Base-by-base conservation (phyloP, 2,113 vertebrate genomes). In the Vombatus ursinus region DNA sequence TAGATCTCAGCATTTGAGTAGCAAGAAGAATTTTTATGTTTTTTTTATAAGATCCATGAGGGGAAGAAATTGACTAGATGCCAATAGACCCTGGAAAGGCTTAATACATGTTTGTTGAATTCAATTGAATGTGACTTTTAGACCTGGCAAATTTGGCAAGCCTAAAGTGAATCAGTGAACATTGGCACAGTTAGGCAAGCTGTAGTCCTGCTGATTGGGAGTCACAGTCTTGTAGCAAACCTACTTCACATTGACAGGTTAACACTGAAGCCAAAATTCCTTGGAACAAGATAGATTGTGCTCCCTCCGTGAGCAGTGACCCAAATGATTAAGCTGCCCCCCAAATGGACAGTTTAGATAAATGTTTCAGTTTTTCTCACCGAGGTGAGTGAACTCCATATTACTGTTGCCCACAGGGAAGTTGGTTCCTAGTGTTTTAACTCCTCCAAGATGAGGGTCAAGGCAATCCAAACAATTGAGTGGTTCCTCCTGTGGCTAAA, bases 311-410 rank as follows among this genome's bases (percentile, higher is more conserved):
- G 68, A 84, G 68, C 68, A 84, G 68, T 84, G 68, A 84, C 68
- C 68, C 68, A 84, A 84, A 84, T 84, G 68, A 84, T 84, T 84
- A 84, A 84, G n/a, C 68, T 84, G 37, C 68, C 68, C 68, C 16
- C n/a, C n/a, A 84, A 84, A 84, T 84, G 68, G 68, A 84, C 68
- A 84, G 68, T 84, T 84, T 84, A 84, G 68, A 84, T 84, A 84
- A 84, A 84, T 84, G 68, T 84, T 84, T 84, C 68, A 84, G 68
- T 84, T 44, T 84, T 84, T 84, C 68, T 84, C 68, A 84, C 68
- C 68, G 68, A 84, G 68, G 68, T 84, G n/a, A 84, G 68, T 84
- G 68, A 84, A 44, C 68, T 84, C 68, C 68, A 84, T 84, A 84
- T 84, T n/a, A 84, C n/a, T 84, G 68, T 44, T 84, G 68, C n/a